These are phyloP conservation scores for Holcopasites calliopsidis DNA, from an alignment of 1,140 invertebrate species.

Conservation along the genomic window DNA sequence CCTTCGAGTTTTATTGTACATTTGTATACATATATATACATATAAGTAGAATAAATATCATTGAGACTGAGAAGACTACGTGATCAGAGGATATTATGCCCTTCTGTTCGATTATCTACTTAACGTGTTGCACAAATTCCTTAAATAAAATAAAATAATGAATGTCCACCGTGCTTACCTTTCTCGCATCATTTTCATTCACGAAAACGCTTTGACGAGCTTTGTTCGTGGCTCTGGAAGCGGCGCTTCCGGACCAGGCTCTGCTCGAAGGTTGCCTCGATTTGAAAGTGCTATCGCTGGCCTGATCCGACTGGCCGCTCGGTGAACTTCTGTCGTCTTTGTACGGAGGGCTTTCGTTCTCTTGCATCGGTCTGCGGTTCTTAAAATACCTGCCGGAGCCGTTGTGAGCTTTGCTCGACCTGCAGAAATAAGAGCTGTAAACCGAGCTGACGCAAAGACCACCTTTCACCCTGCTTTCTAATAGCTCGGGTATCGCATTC, in stretches of 20 bases:
- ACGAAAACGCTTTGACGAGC: conserved; percentile 73
- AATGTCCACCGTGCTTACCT: conserved; percentile 52
- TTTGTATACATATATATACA: neutral
- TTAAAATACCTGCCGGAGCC: conserved; percentile 67
- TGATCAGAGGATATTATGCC: too few relatives aligned
- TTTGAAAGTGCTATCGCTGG: conserved; percentile 81
- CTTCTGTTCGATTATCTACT: neutral
- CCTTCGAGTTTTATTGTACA: conserved; percentile 4
- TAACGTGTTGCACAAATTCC: neutral
- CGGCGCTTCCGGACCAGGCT: conserved; percentile 71
- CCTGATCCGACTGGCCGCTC: conserved; percentile 90
- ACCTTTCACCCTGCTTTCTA: neutral
- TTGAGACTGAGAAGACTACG: too few relatives aligned
- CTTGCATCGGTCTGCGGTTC: conserved; percentile 54
- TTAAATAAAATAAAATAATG: neutral
- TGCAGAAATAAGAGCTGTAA: too few relatives aligned
- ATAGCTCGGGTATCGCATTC: neutral
- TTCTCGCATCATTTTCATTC: conserved; percentile 71
- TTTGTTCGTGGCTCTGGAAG: conserved; percentile 69
- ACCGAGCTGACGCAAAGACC: too few relatives aligned
- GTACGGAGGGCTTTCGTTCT: conserved; percentile 71
- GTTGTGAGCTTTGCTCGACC: conserved; percentile 64
- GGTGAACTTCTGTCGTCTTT: conserved; percentile 86
- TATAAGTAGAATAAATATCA: too few relatives aligned
- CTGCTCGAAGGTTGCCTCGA: conserved; percentile 74